A percentile compares a stretch with the other conserved stretches of the same genome.
These are phyloP conservation scores for Conger conger DNA, from an alignment of 2,113 vertebrate genomes.

Conservation along the genomic window DNA sequence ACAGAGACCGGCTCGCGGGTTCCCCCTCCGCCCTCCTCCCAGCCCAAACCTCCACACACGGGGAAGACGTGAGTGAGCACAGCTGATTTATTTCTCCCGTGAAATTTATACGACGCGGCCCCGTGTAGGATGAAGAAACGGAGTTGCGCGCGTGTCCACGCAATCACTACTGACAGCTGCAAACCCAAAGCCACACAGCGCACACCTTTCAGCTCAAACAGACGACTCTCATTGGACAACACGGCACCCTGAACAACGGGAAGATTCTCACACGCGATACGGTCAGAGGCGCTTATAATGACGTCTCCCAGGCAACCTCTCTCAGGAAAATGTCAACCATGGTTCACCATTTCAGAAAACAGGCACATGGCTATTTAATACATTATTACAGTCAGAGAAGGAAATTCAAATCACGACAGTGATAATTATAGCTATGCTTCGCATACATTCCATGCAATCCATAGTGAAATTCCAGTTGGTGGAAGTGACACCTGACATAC, in stretches of 20 bases:
- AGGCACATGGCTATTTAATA: neutral
- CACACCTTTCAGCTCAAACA: neutral
- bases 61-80: too few relatives aligned
- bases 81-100: conserved; percentile 10
- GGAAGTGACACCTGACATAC: too few relatives aligned
- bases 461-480: neutral
- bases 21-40: neutral
- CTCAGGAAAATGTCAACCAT: neutral
- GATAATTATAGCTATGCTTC: too few relatives aligned
- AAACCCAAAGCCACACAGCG: neutral
- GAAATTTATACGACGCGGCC: neutral
- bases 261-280: neutral
- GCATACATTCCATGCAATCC: neutral
- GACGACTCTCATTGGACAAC: neutral
- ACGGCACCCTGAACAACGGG: neutral
- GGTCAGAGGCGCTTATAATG: neutral
- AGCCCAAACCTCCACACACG: neutral
- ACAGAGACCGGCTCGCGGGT: neutral
- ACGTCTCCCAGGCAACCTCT: neutral
- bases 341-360: neutral
- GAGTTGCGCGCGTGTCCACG: neutral
- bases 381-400: neutral
- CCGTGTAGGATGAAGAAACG: neutral
- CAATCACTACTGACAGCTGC: neutral
- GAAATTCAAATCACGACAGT: neutral